phyloP scores from a whole-genome alignment of 2,113 vertebrate genomes.

The Alces alces region DNA sequence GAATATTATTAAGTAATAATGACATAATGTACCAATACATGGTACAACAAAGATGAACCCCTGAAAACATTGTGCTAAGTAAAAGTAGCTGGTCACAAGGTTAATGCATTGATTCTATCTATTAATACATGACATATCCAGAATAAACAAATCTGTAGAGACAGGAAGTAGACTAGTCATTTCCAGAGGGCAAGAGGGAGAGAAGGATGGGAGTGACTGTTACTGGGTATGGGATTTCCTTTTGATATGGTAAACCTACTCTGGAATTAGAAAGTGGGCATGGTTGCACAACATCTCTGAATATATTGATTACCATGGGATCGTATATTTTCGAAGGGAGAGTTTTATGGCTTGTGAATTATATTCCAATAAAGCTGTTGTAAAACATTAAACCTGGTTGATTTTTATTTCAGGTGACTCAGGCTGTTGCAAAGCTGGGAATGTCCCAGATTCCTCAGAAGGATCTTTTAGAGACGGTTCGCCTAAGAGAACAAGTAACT shows the following conservation, averaged over 20 bases:
- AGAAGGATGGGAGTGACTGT: not conserved
- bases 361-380: not conserved
- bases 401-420: conserved; percentile 84
- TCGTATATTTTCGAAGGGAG: not conserved
- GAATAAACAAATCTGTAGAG: not conserved
- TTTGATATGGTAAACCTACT: not conserved
- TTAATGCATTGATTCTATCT: not conserved
- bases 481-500: conserved; percentile 67
- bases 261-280: not conserved
- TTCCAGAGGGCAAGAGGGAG: not conserved
- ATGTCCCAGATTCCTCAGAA: conserved; percentile 83
- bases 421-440: conserved; percentile 86
- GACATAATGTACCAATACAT: not conserved
- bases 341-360: not conserved
- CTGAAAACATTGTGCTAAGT: not conserved
- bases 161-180: not conserved
- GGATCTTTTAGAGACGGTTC: conserved; percentile 75
- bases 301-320: too few relatives aligned
- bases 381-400: not conserved
- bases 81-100: not conserved
- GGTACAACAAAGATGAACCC: not conserved
- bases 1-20: not conserved
- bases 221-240: not conserved
- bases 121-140: not conserved
- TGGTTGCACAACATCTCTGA: not conserved